A percentile compares a stretch with the other conserved stretches of the same genome.
Conservation (phyloP, 2,797 vertebrate genomes). For the Arrhamphus sclerolepis region DNA sequence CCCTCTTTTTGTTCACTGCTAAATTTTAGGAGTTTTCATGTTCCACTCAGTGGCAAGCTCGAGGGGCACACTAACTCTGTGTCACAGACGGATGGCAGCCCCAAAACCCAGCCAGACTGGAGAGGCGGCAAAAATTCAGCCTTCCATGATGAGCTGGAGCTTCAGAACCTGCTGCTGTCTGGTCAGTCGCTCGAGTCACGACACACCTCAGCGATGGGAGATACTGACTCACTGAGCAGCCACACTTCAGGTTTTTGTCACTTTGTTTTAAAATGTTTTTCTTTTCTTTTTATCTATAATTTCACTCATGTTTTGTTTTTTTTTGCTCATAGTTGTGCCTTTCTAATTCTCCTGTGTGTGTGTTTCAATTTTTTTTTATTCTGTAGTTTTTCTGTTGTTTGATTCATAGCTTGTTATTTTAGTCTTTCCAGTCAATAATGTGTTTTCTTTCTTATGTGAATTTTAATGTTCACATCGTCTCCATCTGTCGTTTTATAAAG, state of each 20-base stretch:
- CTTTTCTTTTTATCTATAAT: background rate
- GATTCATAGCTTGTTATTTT: background rate
- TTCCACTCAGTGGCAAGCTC: background rate
- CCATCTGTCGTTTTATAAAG: slow-evolving; percentile 35
- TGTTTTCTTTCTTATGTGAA: background rate
- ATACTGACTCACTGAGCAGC: slow-evolving; percentile 81
- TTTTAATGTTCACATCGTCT: background rate
- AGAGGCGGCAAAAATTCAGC: slow-evolving; percentile 59
- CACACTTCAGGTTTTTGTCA: slow-evolving; percentile 67
- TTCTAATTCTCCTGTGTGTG: background rate
- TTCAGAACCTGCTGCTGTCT: slow-evolving; percentile 80
- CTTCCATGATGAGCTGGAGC: slow-evolving; percentile 76
- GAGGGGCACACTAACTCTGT: slow-evolving; percentile 36
- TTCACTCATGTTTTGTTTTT: background rate
- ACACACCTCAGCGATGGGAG: slow-evolving; percentile 37
- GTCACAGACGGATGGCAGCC: slow-evolving; percentile 40
- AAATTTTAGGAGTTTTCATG: slow-evolving; percentile 31
- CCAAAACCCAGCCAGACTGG: slow-evolving; percentile 20
- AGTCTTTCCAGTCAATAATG: background rate
- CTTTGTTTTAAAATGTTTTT: background rate
- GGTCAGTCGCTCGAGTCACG: slow-evolving; percentile 73
- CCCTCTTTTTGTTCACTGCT: background rate
- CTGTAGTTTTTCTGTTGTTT: background rate
- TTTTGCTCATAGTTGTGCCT: background rate
- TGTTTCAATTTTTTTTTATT: background rate